Evolutionary conservation across 2,113 vertebrate genomes (phyloP).

Genomic region (Narcine bancroftii): DNA sequence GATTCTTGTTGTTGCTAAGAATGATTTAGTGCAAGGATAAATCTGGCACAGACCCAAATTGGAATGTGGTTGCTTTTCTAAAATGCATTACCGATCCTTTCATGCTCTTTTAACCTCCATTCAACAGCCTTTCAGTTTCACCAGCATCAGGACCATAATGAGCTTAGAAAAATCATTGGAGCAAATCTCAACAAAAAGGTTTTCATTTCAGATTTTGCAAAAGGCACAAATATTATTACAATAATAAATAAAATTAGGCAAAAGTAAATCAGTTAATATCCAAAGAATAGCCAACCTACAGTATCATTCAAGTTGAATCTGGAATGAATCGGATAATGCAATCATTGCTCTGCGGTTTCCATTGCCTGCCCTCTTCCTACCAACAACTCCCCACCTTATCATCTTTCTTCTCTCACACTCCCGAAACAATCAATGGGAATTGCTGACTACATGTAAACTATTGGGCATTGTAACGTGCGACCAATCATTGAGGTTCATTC

Average conservation of each 20-base stretch:
- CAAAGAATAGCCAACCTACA: background rate
- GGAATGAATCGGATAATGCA: background rate
- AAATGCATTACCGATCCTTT: slow-evolving; percentile 28
- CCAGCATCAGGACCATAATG: background rate
- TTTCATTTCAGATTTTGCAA: background rate
- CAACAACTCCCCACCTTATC: no score
- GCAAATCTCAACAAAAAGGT: background rate
- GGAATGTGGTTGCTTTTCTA: slow-evolving; percentile 19
- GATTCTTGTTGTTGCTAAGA: slow-evolving; percentile 13
- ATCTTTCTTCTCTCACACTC: background rate
- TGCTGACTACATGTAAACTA: background rate
- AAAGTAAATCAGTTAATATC: background rate
- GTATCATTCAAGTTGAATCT: background rate
- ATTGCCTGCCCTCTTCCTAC: background rate
- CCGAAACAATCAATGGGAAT: background rate
- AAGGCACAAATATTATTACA: background rate
- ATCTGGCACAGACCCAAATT: background rate
- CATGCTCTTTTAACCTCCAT: background rate
- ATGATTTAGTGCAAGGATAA: slow-evolving; percentile 14
- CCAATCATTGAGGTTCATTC: background rate
- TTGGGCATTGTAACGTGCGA: background rate
- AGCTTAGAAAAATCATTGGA: background rate
- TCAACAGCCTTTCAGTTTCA: background rate
- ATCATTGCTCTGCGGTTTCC: background rate
- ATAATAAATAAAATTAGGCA: background rate